phyloP scores from a whole-genome alignment of 2,888 invertebrate genomes.

The Cepaea hortensis region DNA sequence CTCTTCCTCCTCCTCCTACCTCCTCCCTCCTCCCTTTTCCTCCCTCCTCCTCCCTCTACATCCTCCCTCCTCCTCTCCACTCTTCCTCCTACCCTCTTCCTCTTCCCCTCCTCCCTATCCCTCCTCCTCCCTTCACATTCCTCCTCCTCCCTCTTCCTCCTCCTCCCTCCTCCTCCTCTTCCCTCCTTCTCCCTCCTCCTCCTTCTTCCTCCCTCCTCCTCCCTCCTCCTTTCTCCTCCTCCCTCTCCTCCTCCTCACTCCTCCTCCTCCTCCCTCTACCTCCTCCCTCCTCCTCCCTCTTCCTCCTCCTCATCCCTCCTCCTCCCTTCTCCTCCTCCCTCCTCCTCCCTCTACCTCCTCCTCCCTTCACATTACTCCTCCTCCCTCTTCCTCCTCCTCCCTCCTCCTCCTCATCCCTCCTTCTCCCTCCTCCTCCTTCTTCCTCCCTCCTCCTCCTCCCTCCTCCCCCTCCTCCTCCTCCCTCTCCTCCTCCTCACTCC shows the following conservation, averaged over 20 bases:
- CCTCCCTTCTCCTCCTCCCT: not conserved
- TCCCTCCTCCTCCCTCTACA: not conserved
- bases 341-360: not conserved
- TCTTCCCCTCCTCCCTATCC: too few species aligned
- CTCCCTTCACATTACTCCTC: too few species aligned
- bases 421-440: not conserved
- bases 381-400: too few species aligned
- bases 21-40: not conserved
- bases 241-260: too few species aligned
- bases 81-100: too few species aligned
- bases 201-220: conserved; percentile 6
- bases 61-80: not conserved
- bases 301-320: too few species aligned
- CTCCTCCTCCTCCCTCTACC: not conserved
- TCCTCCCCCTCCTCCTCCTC: not conserved
- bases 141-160: not conserved
- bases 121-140: too few species aligned
- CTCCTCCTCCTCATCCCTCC: too few species aligned
- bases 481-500: too few species aligned
- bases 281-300: not conserved
- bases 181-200: not conserved
- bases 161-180: not conserved
- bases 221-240: conserved; percentile 6
- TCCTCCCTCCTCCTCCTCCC: not conserved
- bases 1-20: too few species aligned